Percentiles rank a stretch among this genome's conserved stretches.
Evolutionary conservation across 2,113 vertebrate species (phyloP).

Genomic region (Pluvianellus socialis): DNA sequence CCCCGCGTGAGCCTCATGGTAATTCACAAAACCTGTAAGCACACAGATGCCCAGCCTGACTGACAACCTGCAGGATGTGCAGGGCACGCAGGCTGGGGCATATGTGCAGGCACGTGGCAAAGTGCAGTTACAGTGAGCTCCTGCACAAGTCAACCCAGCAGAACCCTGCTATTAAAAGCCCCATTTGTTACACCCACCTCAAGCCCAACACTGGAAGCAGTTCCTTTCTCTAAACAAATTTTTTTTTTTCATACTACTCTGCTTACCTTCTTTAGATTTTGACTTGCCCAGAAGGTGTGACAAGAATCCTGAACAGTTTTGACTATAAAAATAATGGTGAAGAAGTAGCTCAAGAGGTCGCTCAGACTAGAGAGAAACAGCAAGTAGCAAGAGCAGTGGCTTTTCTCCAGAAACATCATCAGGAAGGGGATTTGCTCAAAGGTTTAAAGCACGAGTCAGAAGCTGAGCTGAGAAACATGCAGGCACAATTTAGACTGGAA

Average conservation of each 20-base stretch:
- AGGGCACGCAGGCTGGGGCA: background rate
- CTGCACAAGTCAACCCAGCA: background rate
- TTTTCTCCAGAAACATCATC: slow-evolving; percentile 27
- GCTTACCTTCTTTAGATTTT: background rate
- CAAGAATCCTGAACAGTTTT: background rate
- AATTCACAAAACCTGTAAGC: background rate
- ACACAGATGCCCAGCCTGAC: background rate
- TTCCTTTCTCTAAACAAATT: background rate
- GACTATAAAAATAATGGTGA: background rate
- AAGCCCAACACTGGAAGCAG: background rate
- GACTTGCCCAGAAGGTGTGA: background rate
- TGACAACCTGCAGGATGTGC: background rate
- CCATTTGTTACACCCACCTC: background rate
- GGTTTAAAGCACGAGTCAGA: background rate
- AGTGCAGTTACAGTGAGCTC: background rate
- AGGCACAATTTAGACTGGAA: background rate
- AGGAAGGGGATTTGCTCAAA: background rate
- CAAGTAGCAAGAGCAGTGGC: background rate
- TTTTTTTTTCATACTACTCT: background rate
- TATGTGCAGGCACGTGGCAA: background rate
- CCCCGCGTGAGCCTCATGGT: background rate
- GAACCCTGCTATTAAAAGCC: background rate
- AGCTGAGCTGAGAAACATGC: slow-evolving; percentile 4
- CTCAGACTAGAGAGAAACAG: background rate
- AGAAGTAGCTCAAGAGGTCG: background rate